Base-by-base conservation (phyloP, 2,888 invertebrate genomes). In the Lasius fuliginosus region DNA sequence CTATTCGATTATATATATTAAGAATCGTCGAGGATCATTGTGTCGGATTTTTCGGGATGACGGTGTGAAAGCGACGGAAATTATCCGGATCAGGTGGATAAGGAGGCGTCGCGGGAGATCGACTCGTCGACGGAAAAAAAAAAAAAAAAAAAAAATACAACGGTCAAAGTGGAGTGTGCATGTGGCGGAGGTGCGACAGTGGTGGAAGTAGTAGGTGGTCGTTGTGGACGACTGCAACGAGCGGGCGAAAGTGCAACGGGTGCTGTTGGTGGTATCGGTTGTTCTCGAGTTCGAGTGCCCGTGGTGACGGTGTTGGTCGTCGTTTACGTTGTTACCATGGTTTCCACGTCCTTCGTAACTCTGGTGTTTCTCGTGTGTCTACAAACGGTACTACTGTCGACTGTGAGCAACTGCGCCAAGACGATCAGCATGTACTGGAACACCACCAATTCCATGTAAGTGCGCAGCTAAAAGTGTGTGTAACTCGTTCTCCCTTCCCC, bases 361-460 rank as follows among this genome's bases (percentile, higher is more conserved):
- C 93, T 94, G 91, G 93, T 95, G 92, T 94, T 96, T 91, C 92
- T 94, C 92, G 94, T 96, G 89, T 96, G 96, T 91, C 95, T 96
- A 76, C 95, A 96, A 95, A 96, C 96, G 95, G 96, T 96, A 93
- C 95, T 96, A 92, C 96, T 96, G 89, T 96, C 96, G 94, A 96
- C 96, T 64, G 96, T 96, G 95, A 97, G 96, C 94, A 97, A 97
- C 95, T 97, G 97, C 95, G 97, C 97, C 87, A 98, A 98, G 95
- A 97, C 97, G 82, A 98, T 98, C 95, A 97, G 97, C 95, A 98
- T 98, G 95, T 98, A 98, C 94, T 98, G 98, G 98, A 98, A 98
- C 96, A 98, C 98, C 91, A 97, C 98, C 89, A 98, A 98, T 95
- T 98, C 98, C 95, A 98, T 98, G 96, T 96, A 95, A 96, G 96